Conservation (phyloP, 2,113 vertebrate species). For the Cygnus atratus region DNA sequence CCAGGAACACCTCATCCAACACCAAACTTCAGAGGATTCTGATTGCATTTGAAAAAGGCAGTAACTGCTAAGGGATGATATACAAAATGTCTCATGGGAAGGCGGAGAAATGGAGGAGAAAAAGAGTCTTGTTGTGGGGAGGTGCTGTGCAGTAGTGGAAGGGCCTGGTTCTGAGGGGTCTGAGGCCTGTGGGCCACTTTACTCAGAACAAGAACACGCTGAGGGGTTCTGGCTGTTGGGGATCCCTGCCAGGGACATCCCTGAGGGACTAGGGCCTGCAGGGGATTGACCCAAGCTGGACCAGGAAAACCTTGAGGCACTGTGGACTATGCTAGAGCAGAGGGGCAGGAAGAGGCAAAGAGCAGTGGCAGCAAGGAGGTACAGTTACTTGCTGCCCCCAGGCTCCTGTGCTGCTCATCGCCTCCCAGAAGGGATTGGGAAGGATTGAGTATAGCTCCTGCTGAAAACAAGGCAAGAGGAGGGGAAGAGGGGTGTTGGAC, state of each 20-base stretch:
- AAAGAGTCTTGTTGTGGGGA: not conserved
- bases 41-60: rapidly evolving
- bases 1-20: rapidly evolving
- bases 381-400: rapidly evolving
- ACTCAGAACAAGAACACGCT: rapidly evolving
- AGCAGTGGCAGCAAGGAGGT: not conserved
- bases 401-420: rapidly evolving
- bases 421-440: not conserved
- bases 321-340: not conserved
- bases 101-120: not conserved
- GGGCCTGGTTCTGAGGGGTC: rapidly evolving
- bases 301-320: rapidly evolving
- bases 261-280: rapidly evolving
- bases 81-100: rapidly evolving
- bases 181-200: rapidly evolving
- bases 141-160: rapidly evolving
- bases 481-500: not conserved
- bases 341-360: not conserved
- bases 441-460: rapidly evolving
- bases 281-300: rapidly evolving
- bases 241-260: rapidly evolving
- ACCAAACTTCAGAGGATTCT: rapidly evolving
- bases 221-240: rapidly evolving
- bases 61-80: not conserved
- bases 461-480: not conserved